Percentiles rank a stretch among this genome's conserved stretches.
Evolutionary conservation across 2,888 invertebrate genomes (phyloP).

Genomic region (Stramonita haemastoma): DNA sequence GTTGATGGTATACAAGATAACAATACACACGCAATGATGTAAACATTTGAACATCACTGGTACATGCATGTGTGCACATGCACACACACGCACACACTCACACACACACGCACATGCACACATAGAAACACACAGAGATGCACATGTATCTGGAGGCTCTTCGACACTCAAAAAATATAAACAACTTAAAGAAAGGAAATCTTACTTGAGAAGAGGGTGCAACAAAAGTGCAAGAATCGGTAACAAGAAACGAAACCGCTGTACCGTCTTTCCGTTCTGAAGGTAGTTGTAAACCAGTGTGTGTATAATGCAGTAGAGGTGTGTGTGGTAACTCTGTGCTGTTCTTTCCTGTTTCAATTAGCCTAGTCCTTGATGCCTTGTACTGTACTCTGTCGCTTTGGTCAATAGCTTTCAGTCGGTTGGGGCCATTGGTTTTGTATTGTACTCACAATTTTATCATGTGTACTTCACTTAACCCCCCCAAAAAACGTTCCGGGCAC

Average conservation of each 20-base stretch:
- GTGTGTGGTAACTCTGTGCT: slow-evolving; percentile 4
- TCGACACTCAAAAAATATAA: too few species aligned
- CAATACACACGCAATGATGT: too few species aligned
- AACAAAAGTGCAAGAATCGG: too few species aligned
- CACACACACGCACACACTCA: slow-evolving; percentile 5
- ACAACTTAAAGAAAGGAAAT: too few species aligned
- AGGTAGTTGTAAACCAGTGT: background rate
- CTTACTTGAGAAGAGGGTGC: too few species aligned
- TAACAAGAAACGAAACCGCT: too few species aligned
- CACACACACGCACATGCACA: background rate
- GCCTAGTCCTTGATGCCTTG: slow-evolving; percentile 12
- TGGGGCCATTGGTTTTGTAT: slow-evolving; percentile 27
- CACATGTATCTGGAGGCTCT: too few species aligned
- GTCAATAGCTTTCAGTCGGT: background rate
- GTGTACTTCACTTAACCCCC: slow-evolving; percentile 32
- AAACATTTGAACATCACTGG: too few species aligned
- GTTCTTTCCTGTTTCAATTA: background rate
- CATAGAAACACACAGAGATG: background rate
- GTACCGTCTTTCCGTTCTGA: background rate
- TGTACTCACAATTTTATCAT: slow-evolving; percentile 23
- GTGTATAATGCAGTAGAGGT: background rate
- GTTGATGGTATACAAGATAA: too few species aligned
- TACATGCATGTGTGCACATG: background rate
- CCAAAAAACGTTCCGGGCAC: background rate
- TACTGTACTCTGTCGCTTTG: background rate